phyloP scores from a whole-genome alignment of 2,113 vertebrate genomes.

The Silurus glanis region DNA sequence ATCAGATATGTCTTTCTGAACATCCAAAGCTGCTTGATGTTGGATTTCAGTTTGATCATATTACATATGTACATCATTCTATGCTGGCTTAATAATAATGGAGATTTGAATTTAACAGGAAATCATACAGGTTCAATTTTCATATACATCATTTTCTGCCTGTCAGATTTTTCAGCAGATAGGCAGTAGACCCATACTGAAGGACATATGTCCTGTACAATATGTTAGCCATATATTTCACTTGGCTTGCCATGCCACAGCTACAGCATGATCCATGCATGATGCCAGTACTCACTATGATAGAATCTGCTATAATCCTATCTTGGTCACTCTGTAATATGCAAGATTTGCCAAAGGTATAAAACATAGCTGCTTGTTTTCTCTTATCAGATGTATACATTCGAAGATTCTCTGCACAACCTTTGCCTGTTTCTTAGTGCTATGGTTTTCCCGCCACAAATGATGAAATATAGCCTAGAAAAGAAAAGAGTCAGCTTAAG shows the following conservation, averaged over 20 bases:
- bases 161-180: not conserved
- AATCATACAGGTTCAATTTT: not conserved
- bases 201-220: slow-evolving; percentile 19
- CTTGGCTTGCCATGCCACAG: slow-evolving; percentile 1
- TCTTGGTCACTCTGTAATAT: not conserved
- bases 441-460: slow-evolving; percentile 34
- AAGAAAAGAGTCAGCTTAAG: slow-evolving; percentile 48
- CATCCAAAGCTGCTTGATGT: slow-evolving; percentile 5
- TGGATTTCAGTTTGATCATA: not conserved
- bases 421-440: slow-evolving; percentile 16
- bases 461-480: slow-evolving; percentile 38
- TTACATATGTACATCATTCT: not conserved
- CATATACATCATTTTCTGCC: not conserved
- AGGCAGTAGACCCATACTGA: slow-evolving; percentile 10
- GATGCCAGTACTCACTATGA: slow-evolving; percentile 12
- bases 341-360: not conserved
- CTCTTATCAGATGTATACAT: slow-evolving; percentile 2
- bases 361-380: slow-evolving; percentile 14
- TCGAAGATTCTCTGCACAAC: not conserved
- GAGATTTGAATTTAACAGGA: not conserved
- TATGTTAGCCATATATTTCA: slow-evolving; percentile 35
- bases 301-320: not conserved
- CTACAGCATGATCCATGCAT: slow-evolving; percentile 32
- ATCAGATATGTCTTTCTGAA: slow-evolving; percentile 11
- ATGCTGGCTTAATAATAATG: not conserved